Base-by-base conservation (phyloP, 1,140 invertebrate species). In the Drosophila biarmipes region DNA sequence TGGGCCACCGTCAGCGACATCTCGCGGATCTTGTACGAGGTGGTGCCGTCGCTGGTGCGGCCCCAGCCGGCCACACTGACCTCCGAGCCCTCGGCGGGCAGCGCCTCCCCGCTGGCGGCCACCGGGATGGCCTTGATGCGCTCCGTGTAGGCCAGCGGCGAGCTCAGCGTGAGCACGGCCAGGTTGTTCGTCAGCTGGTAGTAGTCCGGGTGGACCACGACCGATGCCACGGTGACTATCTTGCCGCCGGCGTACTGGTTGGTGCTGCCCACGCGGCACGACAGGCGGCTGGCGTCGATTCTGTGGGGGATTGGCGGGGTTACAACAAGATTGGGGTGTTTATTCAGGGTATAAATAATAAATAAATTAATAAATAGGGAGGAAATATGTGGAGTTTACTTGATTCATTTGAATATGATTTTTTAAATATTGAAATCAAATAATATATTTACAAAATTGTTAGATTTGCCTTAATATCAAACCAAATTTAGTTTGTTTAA, bases 161-260 rank as follows among this genome's bases (percentile, higher is more conserved):
- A 11, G n/a, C 17, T 72, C 8, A 89, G 45, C 61, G 49, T 76
- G 11, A 94, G 53, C 4, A 94, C 66, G 15, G 92, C 93, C 35
- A 95, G 73, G 69, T 94, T 94, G 64, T 94, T 93, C 21, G 53
- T n/a, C 0, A 92, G 35, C 0, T 78, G 14, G 15, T 73, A 71
- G 57, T 91, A 93, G 0, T 84, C 49, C 4, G 86, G 43, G 62
- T 95, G 93, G 8, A 73, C 38, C 2, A 46, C 51, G 2, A 78
- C 48, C 1, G 38, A 45, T 0, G 24, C 54, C 7, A 90, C 62
- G 14, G 1, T 12, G 6, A 72, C 38, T n/a, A 91, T 54, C 12
- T 45, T 69, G 0, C 90, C 90, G 6, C 90, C 84, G 3, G 90
- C 80, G 38, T 84, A 91, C 52, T 91, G 90, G 62, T 91, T 91